Evolutionary conservation across 2,113 vertebrate species (phyloP).

Genomic region (Megaceryle maxima): DNA sequence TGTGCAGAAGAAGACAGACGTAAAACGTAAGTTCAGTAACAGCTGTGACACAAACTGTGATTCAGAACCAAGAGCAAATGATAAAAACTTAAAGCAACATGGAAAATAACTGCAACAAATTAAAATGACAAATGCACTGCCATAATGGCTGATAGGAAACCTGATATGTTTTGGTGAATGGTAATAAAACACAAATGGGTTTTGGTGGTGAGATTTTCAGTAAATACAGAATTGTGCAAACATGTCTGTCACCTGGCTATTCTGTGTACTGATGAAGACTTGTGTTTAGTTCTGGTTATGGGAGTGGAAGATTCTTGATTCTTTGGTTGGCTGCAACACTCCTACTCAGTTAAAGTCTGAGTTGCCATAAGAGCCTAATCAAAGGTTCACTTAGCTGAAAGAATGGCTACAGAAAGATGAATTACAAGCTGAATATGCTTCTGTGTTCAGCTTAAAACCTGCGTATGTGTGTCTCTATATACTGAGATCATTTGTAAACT

Average conservation of each 20-base stretch:
- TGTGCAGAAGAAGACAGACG: conserved; percentile 50
- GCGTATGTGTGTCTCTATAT: not conserved
- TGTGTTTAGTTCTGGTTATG: not conserved
- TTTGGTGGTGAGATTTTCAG: conserved; percentile 37
- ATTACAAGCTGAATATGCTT: not conserved
- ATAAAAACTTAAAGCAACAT: conserved; percentile 50
- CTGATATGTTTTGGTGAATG: conserved; percentile 69
- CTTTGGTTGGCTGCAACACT: not conserved
- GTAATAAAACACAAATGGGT: conserved; percentile 33
- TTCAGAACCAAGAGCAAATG: conserved; percentile 52
- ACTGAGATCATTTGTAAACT: not conserved
- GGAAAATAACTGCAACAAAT: conserved; percentile 76
- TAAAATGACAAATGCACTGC: conserved; percentile 77
- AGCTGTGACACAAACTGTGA: conserved; percentile 38
- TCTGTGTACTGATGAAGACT: not conserved
- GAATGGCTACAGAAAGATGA: not conserved
- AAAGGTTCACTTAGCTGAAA: not conserved
- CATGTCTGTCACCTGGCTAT: conserved; percentile 46
- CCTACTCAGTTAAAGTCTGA: not conserved
- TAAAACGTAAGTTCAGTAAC: conserved; percentile 39
- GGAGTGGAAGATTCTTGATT: not conserved
- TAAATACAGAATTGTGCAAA: conserved; percentile 55
- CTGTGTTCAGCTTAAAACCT: not conserved
- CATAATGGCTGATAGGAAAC: conserved; percentile 80
- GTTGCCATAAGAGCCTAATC: not conserved